Percentiles rank a stretch among this genome's conserved stretches.
phyloP scores from a whole-genome alignment of 92 coral and sea anemone species.

The Pocillopora grandis region DNA sequence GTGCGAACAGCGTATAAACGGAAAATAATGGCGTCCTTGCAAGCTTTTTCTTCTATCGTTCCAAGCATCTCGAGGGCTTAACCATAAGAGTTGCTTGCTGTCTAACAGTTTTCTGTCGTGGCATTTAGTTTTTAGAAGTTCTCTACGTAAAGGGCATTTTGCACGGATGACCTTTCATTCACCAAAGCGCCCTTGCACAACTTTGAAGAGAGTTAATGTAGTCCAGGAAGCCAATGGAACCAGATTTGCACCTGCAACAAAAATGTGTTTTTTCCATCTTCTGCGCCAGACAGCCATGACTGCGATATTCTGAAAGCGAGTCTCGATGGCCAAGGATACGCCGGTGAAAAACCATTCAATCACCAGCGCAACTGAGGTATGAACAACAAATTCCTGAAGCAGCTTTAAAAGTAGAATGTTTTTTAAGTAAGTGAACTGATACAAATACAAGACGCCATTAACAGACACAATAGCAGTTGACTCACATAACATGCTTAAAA shows the following conservation, averaged over 20 bases:
- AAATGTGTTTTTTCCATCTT: slow-evolving; percentile 30
- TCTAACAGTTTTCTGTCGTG: no score
- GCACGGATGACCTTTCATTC: background rate
- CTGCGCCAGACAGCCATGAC: slow-evolving; percentile 46
- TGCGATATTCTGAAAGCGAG: slow-evolving; percentile 46
- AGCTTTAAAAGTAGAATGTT: background rate
- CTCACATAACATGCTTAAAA: no score
- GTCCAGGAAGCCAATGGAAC: background rate
- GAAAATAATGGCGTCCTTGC: no score
- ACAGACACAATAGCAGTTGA: slow-evolving; percentile 36
- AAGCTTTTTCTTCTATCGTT: no score
- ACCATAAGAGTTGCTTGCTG: no score
- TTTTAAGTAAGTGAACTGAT: slow-evolving; percentile 8
- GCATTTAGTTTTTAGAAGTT: background rate
- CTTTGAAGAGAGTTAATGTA: background rate
- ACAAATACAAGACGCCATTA: slow-evolving; percentile 27
- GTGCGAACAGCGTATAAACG: no score
- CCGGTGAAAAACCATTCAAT: slow-evolving; percentile 50
- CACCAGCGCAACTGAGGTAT: slow-evolving; percentile 21
- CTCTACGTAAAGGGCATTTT: background rate
- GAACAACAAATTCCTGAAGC: background rate
- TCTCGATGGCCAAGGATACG: slow-evolving; percentile 36
- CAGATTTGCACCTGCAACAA: background rate
- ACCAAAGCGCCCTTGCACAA: background rate
- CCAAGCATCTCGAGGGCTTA: no score